Base-by-base conservation (phyloP, 2,888 invertebrate genomes). In the Yponomeuta sedellus region DNA sequence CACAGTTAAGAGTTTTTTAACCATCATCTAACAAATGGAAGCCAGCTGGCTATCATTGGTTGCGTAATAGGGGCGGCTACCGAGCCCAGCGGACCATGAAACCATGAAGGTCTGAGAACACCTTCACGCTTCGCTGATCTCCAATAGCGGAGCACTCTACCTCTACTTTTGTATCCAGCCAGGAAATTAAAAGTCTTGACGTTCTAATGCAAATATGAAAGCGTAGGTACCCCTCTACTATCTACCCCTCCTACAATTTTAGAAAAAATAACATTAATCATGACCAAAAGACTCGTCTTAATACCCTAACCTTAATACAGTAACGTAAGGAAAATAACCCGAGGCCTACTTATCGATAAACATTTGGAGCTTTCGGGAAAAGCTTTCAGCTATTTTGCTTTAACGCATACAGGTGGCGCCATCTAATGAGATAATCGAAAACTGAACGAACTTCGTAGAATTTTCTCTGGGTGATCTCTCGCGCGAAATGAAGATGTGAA, bases 111-210 rank as follows among this genome's bases (percentile, higher is more conserved):
- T 64, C 62, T 52, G 66, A 25, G 3, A 19, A 58, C 34, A 25
- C 58, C 74, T 73, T 67, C 68, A 81, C 76, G 84, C 80, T 78
- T 73, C 76, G 73, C n/a, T 75, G 78, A 70, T 72, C 76, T 78
- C 85, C 85, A 85, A 85, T 85, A 81, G 56, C 56, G 62, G 25
- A 22, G 16, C 10, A 40, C 40, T 52, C 44, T 62, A 61, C 20
- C 61, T 59, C 59, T 59, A 59, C 59, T 52, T 52, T 52, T 52
- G 44, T 52, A 16, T 16, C 2, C 44, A 52, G 44, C 44, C 8
- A 34, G 34, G 8, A 34, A 34, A 34, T 34, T 34, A 34, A 52
- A 52, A 1, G 16, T 16, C 16, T 52, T 1, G 58, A n/a, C 20
- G 22, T 19, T 20, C 22, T 58, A 19, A 4, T 19, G 58, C n/a